These are phyloP conservation scores for Musca vetustissima DNA, from an alignment of 1,140 invertebrate species.

Conservation along the genomic window DNA sequence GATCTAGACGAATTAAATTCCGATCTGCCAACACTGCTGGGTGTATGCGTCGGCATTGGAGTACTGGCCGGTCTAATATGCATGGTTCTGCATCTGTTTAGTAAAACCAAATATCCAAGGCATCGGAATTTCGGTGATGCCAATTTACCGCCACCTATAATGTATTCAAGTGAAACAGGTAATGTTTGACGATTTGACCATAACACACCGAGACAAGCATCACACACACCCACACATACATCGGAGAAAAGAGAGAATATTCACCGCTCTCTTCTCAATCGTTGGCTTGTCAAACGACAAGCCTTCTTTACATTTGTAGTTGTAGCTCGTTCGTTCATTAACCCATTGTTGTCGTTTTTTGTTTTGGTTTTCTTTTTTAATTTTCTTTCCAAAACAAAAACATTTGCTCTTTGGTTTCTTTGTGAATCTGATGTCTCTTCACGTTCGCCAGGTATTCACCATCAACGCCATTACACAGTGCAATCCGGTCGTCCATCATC, in stretches of 20 bases:
- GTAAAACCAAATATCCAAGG: slow-evolving; percentile 68
- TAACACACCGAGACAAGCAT: not conserved
- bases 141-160: slow-evolving; percentile 75
- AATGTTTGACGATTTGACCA: slow-evolving; percentile 24
- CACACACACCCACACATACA: not conserved
- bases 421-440: slow-evolving; percentile 31
- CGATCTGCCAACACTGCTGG: slow-evolving; percentile 78
- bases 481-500: slow-evolving; percentile 67
- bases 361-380: not conserved
- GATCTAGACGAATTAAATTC: slow-evolving; percentile 79
- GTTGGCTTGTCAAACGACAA: too few relatives aligned
- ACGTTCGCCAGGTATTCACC: slow-evolving; percentile 60
- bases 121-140: slow-evolving; percentile 79
- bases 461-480: slow-evolving; percentile 57
- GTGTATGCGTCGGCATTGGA: slow-evolving; percentile 78
- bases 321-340: too few relatives aligned
- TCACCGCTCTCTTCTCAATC: not conserved
- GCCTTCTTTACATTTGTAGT: not conserved
- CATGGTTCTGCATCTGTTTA: slow-evolving; percentile 82
- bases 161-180: slow-evolving; percentile 81
- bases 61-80: slow-evolving; percentile 80
- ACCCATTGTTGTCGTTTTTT: too few relatives aligned
- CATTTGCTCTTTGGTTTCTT: not conserved
- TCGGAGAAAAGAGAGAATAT: not conserved
- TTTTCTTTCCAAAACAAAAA: not conserved